Base-by-base conservation (phyloP, 2,888 invertebrate species). In the Cataglyphis cursor region DNA sequence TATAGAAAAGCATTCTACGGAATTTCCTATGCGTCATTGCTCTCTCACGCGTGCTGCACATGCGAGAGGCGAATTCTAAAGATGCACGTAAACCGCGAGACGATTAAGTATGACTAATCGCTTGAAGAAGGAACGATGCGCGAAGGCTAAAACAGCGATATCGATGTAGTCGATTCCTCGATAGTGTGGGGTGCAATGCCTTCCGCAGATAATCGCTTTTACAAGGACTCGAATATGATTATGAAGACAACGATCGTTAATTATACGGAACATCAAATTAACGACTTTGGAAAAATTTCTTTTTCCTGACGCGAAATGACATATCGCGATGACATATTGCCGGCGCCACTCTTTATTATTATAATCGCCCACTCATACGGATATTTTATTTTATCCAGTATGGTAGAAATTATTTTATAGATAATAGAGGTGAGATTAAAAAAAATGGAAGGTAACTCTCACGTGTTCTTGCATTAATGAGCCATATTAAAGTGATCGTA, bases 91-190 rank as follows among this genome's bases (percentile, higher is more conserved):
- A 83, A 76, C 41, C 66, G 68, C 48, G 31, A 75, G 59, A 82
- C 68, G 76, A 82, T 82, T 83, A 78, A 64, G 62, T 21, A 72
- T 83, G 83, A 83, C 72, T 80, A 83, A 83, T 70, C 72, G 83
- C 54, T 57, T 54, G n/a, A 15, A 61, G 72, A 80, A 72, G 80
- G 38, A 59, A 70, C 31, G 38, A 70, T 57, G 70, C n/a, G 61
- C 66, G 48, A 54, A 82, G 65, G 61, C 31, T 62, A 41, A 48
- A 57, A 18, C 28, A 66, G 76, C 21, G 57, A 59, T 78, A 78
- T 68, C 68, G 35, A 66, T 48, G n/a, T n/a, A 59, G 68, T 59
- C 41, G 66, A 41, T 65, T 41, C 28, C 48, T 61, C n/a, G 24
- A 62, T 15, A 54, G 35, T 31, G 28, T 41, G 31, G 57, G 44